phyloP scores from a whole-genome alignment of 2,888 invertebrate genomes.

The Mycalesis mineus region DNA sequence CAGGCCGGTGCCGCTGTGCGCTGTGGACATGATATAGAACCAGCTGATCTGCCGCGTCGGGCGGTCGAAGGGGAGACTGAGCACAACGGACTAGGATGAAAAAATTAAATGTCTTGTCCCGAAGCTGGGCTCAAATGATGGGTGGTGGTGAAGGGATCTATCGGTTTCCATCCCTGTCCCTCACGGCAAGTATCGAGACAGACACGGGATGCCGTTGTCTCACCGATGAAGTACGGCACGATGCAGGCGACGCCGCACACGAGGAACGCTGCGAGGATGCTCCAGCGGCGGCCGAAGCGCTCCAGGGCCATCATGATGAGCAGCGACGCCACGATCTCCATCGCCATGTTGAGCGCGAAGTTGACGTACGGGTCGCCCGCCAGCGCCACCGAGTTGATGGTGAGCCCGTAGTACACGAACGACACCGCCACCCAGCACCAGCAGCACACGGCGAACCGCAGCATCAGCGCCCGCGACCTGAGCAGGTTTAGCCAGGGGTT shows the following conservation, averaged over 20 bases:
- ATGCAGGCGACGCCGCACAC: conserved; percentile 60
- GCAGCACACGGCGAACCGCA: conserved; percentile 49
- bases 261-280: conserved; percentile 56
- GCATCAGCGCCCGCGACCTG: conserved; percentile 49
- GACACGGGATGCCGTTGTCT: too few relatives aligned
- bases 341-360: conserved; percentile 77
- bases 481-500: conserved; percentile 52
- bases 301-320: conserved; percentile 69
- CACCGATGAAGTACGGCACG: conserved; percentile 54
- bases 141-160: too few relatives aligned
- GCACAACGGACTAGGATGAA: too few relatives aligned
- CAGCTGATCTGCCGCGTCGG: too few relatives aligned
- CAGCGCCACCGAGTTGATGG: conserved; percentile 85
- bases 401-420: conserved; percentile 88
- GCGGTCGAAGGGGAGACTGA: too few relatives aligned
- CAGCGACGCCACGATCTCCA: conserved; percentile 68
- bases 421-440: conserved; percentile 86
- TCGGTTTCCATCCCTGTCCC: too few relatives aligned
- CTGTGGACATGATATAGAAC: conserved; percentile 1
- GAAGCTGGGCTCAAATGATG: too few relatives aligned
- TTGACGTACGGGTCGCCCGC: conserved; percentile 76
- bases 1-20: conserved; percentile 47
- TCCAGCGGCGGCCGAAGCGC: conserved; percentile 58
- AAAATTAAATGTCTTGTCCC: too few relatives aligned
- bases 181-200: too few relatives aligned